Conservation (phyloP, 2,797 vertebrate species). For the Mallotus villosus region DNA sequence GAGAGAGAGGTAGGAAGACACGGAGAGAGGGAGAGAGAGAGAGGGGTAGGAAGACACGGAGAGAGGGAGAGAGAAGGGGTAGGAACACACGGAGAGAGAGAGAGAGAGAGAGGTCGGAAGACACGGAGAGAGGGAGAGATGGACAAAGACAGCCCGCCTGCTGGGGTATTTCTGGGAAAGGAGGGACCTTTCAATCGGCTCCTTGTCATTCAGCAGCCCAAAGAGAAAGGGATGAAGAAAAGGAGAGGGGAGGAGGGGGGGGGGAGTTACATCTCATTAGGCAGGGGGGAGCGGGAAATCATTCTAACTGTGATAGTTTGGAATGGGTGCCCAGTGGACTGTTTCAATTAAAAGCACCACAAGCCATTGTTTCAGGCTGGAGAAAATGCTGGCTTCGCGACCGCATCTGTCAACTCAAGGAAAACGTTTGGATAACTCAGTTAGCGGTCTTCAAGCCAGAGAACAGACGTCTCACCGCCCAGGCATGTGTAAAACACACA, state of each 20-base stretch:
- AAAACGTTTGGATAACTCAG: slow-evolving; percentile 6
- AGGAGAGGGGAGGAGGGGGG: neutral
- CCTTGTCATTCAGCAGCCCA: slow-evolving; percentile 8
- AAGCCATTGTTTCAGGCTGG: neutral
- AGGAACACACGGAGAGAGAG: too few relatives aligned
- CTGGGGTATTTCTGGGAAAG: slow-evolving; percentile 6
- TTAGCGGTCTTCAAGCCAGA: slow-evolving; percentile 4
- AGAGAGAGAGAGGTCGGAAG: too few relatives aligned
- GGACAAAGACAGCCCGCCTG: neutral
- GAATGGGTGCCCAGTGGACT: slow-evolving; percentile 16
- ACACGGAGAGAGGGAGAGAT: slow-evolving; percentile 1
- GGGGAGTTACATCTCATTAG: slow-evolving; percentile 15
- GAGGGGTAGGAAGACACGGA: too few relatives aligned
- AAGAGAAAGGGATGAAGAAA: slow-evolving; percentile 6
- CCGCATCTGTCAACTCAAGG: slow-evolving; percentile 12
- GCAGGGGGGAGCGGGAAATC: neutral
- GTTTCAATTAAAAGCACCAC: slow-evolving; percentile 33
- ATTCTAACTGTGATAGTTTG: slow-evolving; percentile 9
- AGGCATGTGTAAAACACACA: neutral
- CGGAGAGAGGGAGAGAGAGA: slow-evolving; percentile 3
- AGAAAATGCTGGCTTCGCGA: slow-evolving; percentile 2
- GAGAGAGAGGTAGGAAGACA: neutral
- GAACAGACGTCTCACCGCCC: neutral
- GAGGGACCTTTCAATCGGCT: slow-evolving; percentile 9
- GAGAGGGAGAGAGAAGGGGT: too few relatives aligned